Evolutionary conservation across 2,113 vertebrate species (phyloP), one percentile per base, ranked within the genome.

Genomic region (Suncus etruscus): DNA sequence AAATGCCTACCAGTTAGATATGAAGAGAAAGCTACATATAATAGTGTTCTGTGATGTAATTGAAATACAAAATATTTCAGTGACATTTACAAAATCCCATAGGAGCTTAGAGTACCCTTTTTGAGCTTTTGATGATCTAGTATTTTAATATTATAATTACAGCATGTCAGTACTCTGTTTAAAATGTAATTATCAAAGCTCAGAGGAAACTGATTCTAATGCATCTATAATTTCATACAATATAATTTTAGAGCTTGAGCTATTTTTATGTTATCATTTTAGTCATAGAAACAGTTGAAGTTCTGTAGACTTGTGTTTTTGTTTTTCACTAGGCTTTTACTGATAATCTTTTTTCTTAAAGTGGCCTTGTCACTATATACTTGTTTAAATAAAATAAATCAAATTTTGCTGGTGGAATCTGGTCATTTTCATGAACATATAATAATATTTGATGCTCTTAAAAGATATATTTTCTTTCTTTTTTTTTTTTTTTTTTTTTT

Each of bases 121-220:
- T 69, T 48, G 45, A 79, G 70, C 3, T 92, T 94, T 91, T 96
- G 76, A 96, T 95, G 48, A 50, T 93, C 80, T 75, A 79, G 69
- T 83, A 75, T 92, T 96, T 97, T 96, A 97, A 91, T 77, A 84
- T 68, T 94, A 20, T 93, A 97, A 96, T 96, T 96, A 90, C 11
- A 91, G 1, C 39, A 89, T 91, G 81, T 79, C 91, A 94, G 12
- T 92, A 54, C 66, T 94, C 90, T 94, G 50, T 84, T 96, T 96
- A 86, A 92, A 96, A 94, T 94, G 45, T 66, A 95, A 78, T 96
- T 95, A 91, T 92, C 89, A 91, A 95, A 81, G 1, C 25, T 18
- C 65, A 82, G 91, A 91, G 92, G 91, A 96, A 95, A 95, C 22
- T 92, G 47, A 85, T 96, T 97, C 96, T 92, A 54, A 78, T 83